Evolutionary conservation across 2,797 vertebrate species (phyloP), one percentile per base, ranked within the genome.

Genomic region (Gymnoscopelus microlampas): DNA sequence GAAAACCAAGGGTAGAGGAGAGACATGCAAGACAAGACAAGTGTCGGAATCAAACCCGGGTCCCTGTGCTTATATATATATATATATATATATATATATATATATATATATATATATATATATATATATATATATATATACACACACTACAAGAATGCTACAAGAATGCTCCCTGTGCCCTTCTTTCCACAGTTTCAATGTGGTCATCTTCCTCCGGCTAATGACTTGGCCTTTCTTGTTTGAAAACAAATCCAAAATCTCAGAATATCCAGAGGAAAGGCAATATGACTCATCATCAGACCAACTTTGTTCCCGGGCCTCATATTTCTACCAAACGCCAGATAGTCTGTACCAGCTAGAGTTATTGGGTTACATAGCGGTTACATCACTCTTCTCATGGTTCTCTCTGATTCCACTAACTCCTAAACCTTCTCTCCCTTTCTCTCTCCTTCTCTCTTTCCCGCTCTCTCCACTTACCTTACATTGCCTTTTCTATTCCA

Each of bases 331-430:
- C 14, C 14, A 14, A 51, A 53, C 12, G 49, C 11, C 50, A 12
- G 19, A 39, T 15, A 69, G 49, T 68, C 57, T 68, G 57, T 32
- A 10, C 51, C 29, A 54, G 13, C 4, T 50, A 1, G 8, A 44
- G 56, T 39, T 53, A 53, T 69, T 44, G 59, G 6, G 32, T 51
- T 48, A 54, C 67, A 39, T 12, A 23, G 23, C 5, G 58, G 29
- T 61, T 60, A 61, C 58, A 60, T 69, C 67, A 61, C 50, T 47
- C 24, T 23, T 29, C 32, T 53, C 62, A 44, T 44, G 14, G 5
- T 44, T 5, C 7, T 19, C 14, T 53, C 48, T 63, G 24, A 49
- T 32, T 24, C 61, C 3, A 5, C 24, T 26, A 10, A 44, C 49
- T 15, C 49, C 10, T 50, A 19, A 23, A 29, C 2, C 47, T 7